These are phyloP conservation scores for Melanargia galathea DNA, from an alignment of 2,888 invertebrate genomes.

Conservation along the genomic window DNA sequence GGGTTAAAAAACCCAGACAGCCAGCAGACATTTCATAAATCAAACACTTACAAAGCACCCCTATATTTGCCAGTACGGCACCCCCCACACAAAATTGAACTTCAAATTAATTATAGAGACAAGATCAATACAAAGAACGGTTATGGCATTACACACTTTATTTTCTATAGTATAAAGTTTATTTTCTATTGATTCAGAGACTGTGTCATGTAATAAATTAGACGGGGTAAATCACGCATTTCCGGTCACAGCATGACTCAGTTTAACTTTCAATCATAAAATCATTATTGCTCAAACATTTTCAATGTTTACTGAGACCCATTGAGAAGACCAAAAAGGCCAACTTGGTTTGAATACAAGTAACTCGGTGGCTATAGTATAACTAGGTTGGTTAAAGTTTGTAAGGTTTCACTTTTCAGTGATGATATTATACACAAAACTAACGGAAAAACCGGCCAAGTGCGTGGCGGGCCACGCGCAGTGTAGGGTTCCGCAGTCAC, in stretches of 20 bases:
- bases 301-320: neutral
- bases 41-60: neutral
- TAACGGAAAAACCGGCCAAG: too few species aligned
- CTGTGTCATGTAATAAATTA: neutral
- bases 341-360: too few species aligned
- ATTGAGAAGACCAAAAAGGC: neutral
- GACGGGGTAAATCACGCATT: conserved; percentile 1
- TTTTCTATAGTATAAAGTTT: neutral
- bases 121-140: neutral
- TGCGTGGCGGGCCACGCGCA: too few species aligned
- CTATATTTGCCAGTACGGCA: neutral
- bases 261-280: too few species aligned
- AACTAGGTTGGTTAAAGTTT: neutral
- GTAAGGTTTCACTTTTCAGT: neutral
- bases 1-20: too few species aligned
- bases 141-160: neutral
- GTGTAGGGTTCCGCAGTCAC: too few species aligned
- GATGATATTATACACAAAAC: too few species aligned
- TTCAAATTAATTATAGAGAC: neutral
- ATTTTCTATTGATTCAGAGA: neutral
- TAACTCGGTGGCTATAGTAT: too few species aligned
- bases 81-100: neutral
- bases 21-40: conserved; percentile 1
- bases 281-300: neutral
- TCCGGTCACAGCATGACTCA: conserved; percentile 12